phyloP scores from a whole-genome alignment of 2,113 vertebrate genomes.

The Barnardius zonarius region DNA sequence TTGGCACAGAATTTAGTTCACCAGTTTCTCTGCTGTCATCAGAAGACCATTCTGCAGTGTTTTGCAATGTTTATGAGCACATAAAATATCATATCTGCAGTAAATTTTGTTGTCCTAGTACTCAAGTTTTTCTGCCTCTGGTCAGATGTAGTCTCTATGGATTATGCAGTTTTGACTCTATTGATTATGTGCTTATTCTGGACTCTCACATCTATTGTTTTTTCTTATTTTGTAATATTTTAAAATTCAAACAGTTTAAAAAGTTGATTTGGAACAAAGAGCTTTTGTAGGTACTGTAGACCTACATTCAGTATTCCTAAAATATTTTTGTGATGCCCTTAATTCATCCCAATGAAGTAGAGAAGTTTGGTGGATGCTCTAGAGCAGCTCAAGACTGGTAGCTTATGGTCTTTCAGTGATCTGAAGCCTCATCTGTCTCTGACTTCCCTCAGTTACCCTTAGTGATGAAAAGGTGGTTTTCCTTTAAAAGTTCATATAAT shows the following conservation, averaged over 20 bases:
- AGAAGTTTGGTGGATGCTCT: neutral
- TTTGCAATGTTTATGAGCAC: neutral
- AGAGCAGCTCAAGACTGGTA: neutral
- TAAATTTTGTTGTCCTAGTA: neutral
- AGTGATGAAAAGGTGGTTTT: neutral
- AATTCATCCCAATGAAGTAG: neutral
- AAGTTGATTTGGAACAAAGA: neutral
- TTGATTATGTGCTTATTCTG: neutral
- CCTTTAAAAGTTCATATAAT: neutral
- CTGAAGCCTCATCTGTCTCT: neutral
- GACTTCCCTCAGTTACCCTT: neutral
- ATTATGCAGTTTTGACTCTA: neutral
- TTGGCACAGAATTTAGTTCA: neutral
- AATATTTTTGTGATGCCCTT: neutral
- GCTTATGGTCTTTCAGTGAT: neutral
- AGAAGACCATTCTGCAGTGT: neutral
- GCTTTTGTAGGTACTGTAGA: neutral
- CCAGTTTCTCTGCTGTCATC: neutral
- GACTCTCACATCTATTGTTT: neutral
- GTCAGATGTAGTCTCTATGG: neutral
- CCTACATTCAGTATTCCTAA: neutral
- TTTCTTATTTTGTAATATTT: neutral
- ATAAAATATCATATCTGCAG: neutral
- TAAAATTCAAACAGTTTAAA: neutral
- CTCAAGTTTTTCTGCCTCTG: neutral